phyloP scores from a whole-genome alignment of 2,888 invertebrate genomes.

The Eristalinus sepulchralis region DNA sequence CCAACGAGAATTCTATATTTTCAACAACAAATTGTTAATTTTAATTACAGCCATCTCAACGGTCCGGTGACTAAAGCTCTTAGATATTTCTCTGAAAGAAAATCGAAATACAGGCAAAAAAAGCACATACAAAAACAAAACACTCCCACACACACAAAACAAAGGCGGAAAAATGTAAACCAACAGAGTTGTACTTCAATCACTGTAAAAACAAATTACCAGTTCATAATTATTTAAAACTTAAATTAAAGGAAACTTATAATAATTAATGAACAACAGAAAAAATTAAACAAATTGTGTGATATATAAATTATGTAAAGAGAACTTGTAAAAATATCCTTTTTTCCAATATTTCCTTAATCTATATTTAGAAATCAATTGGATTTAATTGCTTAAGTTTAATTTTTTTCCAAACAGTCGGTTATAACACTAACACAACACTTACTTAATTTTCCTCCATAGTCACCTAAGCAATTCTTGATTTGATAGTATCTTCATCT shows the following conservation, averaged over 20 bases:
- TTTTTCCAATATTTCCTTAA: conserved; percentile 40
- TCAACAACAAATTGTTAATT: conserved; percentile 65
- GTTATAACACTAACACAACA: conserved; percentile 23
- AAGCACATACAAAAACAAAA: conserved; percentile 50
- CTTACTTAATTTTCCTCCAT: conserved; percentile 26
- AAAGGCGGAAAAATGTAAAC: conserved; percentile 60
- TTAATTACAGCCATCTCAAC: conserved; percentile 80
- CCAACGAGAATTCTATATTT: conserved; percentile 9
- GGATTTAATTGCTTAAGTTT: conserved; percentile 17
- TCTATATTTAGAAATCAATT: conserved; percentile 38
- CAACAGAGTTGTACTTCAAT: conserved; percentile 39
- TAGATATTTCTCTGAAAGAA: conserved; percentile 42
- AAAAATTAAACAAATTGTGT: conserved; percentile 52
- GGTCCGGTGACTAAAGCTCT: conserved; percentile 81
- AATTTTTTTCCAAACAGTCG: conserved; percentile 21
- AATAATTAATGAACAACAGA: conserved; percentile 2
- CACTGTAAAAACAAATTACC: conserved; percentile 30
- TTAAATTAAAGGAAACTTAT: conserved; percentile 7
- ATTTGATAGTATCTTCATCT: neutral
- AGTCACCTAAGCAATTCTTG: neutral
- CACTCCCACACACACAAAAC: conserved; percentile 39
- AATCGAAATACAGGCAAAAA: neutral
- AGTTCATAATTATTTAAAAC: conserved; percentile 47
- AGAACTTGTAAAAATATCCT: conserved; percentile 33
- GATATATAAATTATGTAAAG: conserved; percentile 67